Base-by-base conservation (phyloP, 2,797 vertebrate species). In the Geotrypetes seraphini region DNA sequence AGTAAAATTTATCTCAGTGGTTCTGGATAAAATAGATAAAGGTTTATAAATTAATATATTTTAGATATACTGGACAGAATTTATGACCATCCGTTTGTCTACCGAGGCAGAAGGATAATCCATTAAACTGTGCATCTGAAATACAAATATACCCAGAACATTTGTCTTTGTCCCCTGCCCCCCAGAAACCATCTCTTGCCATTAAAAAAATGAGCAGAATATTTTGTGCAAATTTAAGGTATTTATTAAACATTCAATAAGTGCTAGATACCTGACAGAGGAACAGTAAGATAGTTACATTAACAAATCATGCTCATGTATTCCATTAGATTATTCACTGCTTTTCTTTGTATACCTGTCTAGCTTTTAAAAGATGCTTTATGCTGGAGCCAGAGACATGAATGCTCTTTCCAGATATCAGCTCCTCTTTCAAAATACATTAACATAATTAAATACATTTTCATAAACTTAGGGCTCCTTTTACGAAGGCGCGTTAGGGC, bases 31-130 rank as follows among this genome's bases (percentile, higher is more conserved):
- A 36, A 59, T 1, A 41, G 22, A 22, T 32, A 43, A 49, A 47
- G 60, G 60, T 61, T 58, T 58, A 61, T 54, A 57, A 67, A 67
- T 56, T 58, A 32, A 41, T 36, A 25, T 8, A 5, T 39, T 19
- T 47, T 24, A 47, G 30, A n/a, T n/a, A n/a, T n/a, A n/a, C 53
- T 53, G 39, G 20, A 45, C 38, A 34, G 37, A 35, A 61, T 63
- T 58, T 61, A 59, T 29, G 56, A 53, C 37, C 39, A 27, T 46
- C 44, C 34, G 15, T 39, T 28, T 24, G 39, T 47, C 28, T 47
- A 33, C 13, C 7, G 12, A 50, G 26, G 25, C 53, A 49, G 59
- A 61, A 53, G n/a, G 49, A 61, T 61, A 67, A 41, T 50, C 42
- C 28, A 47, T 52, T 45, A 32, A 19, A 24, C 53, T 57, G 49